phyloP scores from a whole-genome alignment of 2,888 invertebrate genomes.

The Aporophyla lueneburgensis region DNA sequence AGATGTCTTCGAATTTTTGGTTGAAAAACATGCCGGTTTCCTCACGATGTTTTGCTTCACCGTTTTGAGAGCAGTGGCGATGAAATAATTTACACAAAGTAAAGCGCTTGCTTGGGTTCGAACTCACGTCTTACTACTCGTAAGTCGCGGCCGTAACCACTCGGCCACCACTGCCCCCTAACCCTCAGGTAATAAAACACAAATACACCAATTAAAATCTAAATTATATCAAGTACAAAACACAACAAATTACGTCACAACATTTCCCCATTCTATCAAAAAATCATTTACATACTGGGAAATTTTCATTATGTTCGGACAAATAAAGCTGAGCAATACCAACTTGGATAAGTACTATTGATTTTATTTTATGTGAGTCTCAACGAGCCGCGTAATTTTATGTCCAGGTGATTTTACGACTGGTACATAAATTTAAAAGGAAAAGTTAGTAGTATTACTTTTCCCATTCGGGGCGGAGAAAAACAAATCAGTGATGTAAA shows the following conservation, averaged over 20 bases:
- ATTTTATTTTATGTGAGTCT: conserved; percentile 41
- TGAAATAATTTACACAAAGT: too few species aligned
- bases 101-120: too few species aligned
- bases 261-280: not conserved
- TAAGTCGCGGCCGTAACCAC: too few species aligned
- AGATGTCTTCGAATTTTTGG: too few species aligned
- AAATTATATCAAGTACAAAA: not conserved
- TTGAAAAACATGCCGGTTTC: too few species aligned
- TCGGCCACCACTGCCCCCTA: too few species aligned
- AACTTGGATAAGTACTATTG: conserved; percentile 22
- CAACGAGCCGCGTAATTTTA: conserved; percentile 51
- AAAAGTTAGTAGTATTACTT: conserved; percentile 34
- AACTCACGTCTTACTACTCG: too few species aligned
- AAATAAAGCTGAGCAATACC: conserved; percentile 18
- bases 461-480: not conserved
- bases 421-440: conserved; percentile 35
- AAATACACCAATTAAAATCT: too few species aligned
- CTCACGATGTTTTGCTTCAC: too few species aligned
- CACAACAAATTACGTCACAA: not conserved
- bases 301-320: not conserved
- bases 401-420: conserved; percentile 59
- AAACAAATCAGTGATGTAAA: conserved; percentile 22
- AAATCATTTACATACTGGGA: not conserved
- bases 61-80: too few species aligned
- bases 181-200: too few species aligned